These are phyloP conservation scores for Yasuhikotakia modesta DNA, from an alignment of 2,797 vertebrate genomes.

Conservation along the genomic window DNA sequence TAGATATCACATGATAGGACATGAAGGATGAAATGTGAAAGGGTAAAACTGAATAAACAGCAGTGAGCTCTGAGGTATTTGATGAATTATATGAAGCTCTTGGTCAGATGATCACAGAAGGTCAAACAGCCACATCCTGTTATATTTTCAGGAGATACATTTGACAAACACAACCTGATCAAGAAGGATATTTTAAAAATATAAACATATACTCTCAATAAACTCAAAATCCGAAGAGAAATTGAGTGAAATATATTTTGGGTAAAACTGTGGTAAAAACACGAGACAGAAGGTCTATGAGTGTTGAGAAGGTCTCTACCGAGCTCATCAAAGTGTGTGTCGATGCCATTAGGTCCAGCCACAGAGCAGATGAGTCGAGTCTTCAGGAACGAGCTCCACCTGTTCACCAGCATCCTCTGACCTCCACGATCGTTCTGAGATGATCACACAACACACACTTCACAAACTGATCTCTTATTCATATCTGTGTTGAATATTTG, in stretches of 20 bases:
- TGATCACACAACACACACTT: no score
- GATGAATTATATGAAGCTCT: no score
- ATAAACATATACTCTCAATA: no score
- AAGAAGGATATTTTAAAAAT: no score
- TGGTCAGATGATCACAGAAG: neutral
- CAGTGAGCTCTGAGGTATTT: slow-evolving; percentile 14
- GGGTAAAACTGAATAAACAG: slow-evolving; percentile 7
- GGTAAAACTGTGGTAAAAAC: neutral
- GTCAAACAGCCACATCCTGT: no score
- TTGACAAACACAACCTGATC: no score
- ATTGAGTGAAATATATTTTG: no score
- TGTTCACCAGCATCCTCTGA: slow-evolving; percentile 92
- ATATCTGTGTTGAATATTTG: no score
- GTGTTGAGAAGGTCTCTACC: slow-evolving; percentile 73
- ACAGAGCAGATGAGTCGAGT: slow-evolving; percentile 92
- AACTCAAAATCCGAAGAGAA: no score
- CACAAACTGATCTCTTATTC: neutral
- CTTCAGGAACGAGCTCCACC: slow-evolving; percentile 95
- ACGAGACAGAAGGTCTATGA: neutral
- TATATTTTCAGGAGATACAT: no score
- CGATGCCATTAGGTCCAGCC: slow-evolving; percentile 88
- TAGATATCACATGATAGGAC: no score
- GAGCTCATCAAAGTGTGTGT: slow-evolving; percentile 94
- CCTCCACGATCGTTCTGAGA: slow-evolving; percentile 93
- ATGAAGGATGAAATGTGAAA: neutral